Evolutionary conservation across 1,140 invertebrate genomes (phyloP).

Genomic region (Microplitis demolitor): DNA sequence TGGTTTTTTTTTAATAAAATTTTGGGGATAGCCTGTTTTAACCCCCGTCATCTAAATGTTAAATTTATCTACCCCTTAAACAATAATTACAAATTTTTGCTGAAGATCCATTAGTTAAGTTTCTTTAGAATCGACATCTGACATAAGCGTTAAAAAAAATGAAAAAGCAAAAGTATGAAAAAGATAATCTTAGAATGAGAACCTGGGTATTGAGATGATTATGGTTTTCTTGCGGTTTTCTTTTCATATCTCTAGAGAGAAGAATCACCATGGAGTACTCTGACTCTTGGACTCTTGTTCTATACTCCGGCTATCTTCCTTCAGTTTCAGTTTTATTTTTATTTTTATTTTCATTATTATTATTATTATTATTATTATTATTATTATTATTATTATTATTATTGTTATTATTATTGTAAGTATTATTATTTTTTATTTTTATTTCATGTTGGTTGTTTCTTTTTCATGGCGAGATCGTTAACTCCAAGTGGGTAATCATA

Average conservation of each 20-base stretch:
- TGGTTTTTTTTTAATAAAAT: no score
- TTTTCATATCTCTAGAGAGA: conserved; percentile 36
- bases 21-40: no score
- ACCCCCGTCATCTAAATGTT: no score
- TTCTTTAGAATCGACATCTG: not conserved
- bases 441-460: not conserved
- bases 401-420: no score
- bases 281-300: not conserved
- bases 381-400: not conserved
- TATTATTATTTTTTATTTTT: no score
- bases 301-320: conserved; percentile 1
- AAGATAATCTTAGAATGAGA: conserved; percentile 27
- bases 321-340: not conserved
- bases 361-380: no score
- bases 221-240: conserved; percentile 41
- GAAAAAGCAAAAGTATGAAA: conserved; percentile 17
- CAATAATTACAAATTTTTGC: no score
- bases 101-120: not conserved
- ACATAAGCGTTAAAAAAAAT: not conserved
- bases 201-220: conserved; percentile 28
- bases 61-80: no score
- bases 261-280: conserved; percentile 36
- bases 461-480: conserved; percentile 29
- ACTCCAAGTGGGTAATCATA: conserved; percentile 37
- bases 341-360: no score